A percentile compares a stretch with the other conserved stretches of the same genome.
These are phyloP conservation scores for Lota lota DNA, from an alignment of 2,113 vertebrate genomes.

Conservation along the genomic window DNA sequence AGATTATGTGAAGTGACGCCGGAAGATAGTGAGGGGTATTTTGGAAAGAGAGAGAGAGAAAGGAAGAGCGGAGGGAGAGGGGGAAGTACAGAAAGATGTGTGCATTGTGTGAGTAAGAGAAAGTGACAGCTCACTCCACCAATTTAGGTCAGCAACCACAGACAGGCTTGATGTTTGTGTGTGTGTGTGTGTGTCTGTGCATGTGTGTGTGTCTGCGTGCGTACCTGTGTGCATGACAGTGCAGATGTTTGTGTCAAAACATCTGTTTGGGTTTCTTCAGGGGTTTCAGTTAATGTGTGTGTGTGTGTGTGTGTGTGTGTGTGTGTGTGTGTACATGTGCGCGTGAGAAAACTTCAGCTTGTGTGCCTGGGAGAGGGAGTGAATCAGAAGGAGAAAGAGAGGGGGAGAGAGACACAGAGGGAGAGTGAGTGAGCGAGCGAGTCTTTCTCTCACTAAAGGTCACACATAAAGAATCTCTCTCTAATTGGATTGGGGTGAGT, in stretches of 20 bases:
- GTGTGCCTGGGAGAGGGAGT: too few species aligned
- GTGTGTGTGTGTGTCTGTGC: conserved; percentile 25
- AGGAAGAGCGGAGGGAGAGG: conserved; percentile 18
- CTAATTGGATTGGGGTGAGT: conserved; percentile 73
- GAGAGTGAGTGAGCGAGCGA: conserved; percentile 51
- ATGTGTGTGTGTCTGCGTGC: conserved; percentile 21
- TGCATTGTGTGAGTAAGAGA: conserved; percentile 68
- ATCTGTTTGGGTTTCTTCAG: not conserved
- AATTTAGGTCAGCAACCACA: conserved; percentile 76
- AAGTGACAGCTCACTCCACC: conserved; percentile 70
- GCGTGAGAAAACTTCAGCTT: conserved; percentile 21
- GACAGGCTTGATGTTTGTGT: conserved; percentile 29
- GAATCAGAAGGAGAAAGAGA: too few species aligned
- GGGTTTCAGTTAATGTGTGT: conserved; percentile 4
- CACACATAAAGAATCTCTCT: conserved; percentile 44
- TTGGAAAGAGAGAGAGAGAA: conserved; percentile 3
- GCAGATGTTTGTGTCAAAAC: not conserved
- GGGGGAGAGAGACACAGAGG: too few species aligned
- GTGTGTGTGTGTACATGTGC: conserved; percentile 10
- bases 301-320: conserved; percentile 33
- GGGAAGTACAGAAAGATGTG: conserved; percentile 12
- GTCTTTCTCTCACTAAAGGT: conserved; percentile 61
- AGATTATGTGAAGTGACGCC: conserved; percentile 52
- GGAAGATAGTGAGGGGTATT: conserved; percentile 25
- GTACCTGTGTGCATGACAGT: not conserved